Evolutionary conservation across 2,797 vertebrate genomes (phyloP), one percentile per base, ranked within the genome.

Genomic region (Florisuga fusca): DNA sequence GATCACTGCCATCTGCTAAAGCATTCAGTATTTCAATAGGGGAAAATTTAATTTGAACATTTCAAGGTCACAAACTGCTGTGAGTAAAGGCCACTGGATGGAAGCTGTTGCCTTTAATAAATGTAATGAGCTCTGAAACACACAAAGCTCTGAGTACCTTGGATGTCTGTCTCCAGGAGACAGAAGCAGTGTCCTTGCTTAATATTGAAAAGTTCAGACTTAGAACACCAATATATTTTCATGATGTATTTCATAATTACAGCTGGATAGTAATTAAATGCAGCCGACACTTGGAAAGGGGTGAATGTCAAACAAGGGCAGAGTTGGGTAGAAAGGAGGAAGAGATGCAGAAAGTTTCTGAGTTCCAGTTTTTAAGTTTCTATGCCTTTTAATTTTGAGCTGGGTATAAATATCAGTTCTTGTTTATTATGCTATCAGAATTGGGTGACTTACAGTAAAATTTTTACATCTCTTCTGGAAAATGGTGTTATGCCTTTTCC

Each of bases 41-140:
- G 54, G 45, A 72, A 45, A 51, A 90, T 93, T 87, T 91, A 72
- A 92, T 90, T 92, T 69, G 46, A 92, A 58, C 78, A 13, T 87
- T 92, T 91, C 93, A 95, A 93, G 93, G 61, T 97, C 87, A 73
- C 87, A 95, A 72, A 12, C 71, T 83, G 53, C 66, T 88, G 78
- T 62, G 73, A 94, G 75, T 90, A 61, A 80, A 95, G 78, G 84
- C 34, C 43, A 84, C 25, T 89, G 72, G 34, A 33, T 88, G 84
- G 69, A 81, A 95, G 50, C 69, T 92, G 84, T 89, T 95, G 46
- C 38, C 69, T 94, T 89, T 90, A 91, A 88, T 67, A 81, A 97
- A 87, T 7, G 13, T 94, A 88, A 94, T 91, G 76, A 95, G 58
- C 79, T 87, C 84, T 53, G 68, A 90, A 95, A 67, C 43, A 48